phyloP scores from a whole-genome alignment of 2,113 vertebrate genomes.

The Pseudolaguvia tuberculata region DNA sequence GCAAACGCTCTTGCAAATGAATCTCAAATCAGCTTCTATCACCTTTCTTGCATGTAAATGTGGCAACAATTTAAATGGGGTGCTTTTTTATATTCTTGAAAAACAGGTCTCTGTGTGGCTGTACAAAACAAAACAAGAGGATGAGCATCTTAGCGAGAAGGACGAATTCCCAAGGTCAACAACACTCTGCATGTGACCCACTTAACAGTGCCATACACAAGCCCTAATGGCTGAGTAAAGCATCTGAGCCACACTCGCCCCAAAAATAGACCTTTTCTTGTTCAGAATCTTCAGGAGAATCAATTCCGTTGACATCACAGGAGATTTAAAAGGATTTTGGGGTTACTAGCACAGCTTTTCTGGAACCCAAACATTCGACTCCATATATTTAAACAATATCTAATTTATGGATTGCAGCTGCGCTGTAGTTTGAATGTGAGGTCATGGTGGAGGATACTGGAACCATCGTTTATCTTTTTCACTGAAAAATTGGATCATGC shows the following conservation, averaged over 20 bases:
- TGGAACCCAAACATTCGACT: conserved; percentile 5
- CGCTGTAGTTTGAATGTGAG: conserved; percentile 25
- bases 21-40: neutral
- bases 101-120: conserved; percentile 14
- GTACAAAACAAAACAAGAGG: conserved; percentile 50
- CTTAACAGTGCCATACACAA: conserved; percentile 54
- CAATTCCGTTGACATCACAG: neutral
- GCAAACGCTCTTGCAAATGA: conserved; percentile 22
- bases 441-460: conserved; percentile 26
- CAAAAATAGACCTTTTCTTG: neutral
- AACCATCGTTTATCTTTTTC: conserved; percentile 47
- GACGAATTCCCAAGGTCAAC: conserved; percentile 66
- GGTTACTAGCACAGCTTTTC: no score
- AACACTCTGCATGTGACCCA: conserved; percentile 60
- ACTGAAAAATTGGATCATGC: conserved; percentile 39
- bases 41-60: conserved; percentile 23
- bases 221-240: conserved; percentile 33
- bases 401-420: conserved; percentile 12
- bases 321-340: conserved; percentile 1
- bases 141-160: conserved; percentile 52
- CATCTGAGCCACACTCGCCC: neutral
- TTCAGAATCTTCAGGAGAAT: conserved; percentile 30
- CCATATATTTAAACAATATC: neutral
- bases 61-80: conserved; percentile 3
- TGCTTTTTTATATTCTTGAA: neutral